Conservation (phyloP, 2,797 vertebrate genomes). For the Catamblyrhynchus diadema region DNA sequence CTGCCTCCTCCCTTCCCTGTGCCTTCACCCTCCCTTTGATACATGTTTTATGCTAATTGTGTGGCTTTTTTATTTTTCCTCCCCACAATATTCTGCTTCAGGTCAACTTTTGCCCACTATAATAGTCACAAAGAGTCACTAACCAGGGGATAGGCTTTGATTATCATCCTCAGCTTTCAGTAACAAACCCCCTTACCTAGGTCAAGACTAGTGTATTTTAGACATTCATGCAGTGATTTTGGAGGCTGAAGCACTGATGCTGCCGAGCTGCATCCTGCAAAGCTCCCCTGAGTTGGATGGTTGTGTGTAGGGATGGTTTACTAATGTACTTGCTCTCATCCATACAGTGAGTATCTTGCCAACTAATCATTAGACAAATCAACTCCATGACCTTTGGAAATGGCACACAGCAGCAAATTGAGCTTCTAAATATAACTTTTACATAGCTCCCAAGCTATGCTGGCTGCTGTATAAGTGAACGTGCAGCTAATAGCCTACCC, state of each 20-base stretch:
- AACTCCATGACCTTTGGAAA: constrained; percentile 52
- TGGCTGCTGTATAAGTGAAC: background rate
- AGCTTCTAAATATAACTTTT: constrained; percentile 24
- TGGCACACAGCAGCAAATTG: background rate
- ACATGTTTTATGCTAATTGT: constrained; percentile 46
- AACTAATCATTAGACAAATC: constrained; percentile 44
- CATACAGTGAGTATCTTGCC: background rate
- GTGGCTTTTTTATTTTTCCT: background rate
- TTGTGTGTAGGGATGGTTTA: background rate
- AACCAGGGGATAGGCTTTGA: background rate
- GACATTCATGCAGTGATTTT: background rate
- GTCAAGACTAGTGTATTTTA: background rate
- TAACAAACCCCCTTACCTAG: background rate
- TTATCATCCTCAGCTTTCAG: background rate
- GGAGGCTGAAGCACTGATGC: background rate
- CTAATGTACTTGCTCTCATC: background rate
- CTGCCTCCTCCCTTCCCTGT: background rate
- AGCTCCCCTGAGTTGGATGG: background rate
- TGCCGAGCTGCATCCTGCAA: background rate
- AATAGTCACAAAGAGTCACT: background rate
- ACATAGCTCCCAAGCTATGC: background rate
- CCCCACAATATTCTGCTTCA: background rate
- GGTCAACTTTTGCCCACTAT: constrained; percentile 3
- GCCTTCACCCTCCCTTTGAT: background rate
- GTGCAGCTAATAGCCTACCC: background rate